Conservation (phyloP, 1,140 invertebrate species). For the Proales similis region DNA sequence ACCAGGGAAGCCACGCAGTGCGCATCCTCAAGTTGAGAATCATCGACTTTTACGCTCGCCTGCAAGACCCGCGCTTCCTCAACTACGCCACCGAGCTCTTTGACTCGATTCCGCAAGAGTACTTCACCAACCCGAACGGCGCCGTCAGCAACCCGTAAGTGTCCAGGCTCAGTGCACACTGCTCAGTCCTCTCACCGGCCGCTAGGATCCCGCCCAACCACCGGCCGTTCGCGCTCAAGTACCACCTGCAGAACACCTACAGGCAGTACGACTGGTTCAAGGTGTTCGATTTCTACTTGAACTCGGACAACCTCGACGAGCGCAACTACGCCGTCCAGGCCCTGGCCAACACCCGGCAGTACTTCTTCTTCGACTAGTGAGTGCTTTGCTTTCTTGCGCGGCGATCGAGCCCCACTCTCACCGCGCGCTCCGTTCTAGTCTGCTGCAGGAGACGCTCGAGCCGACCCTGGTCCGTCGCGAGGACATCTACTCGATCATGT, state of each 20-base stretch:
- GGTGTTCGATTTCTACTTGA: constrained; percentile 7
- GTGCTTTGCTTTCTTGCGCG: neutral
- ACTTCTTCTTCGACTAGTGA: constrained; percentile 25
- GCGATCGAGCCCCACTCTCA: neutral
- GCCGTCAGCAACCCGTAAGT: neutral
- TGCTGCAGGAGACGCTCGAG: constrained; percentile 4
- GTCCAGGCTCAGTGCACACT: neutral
- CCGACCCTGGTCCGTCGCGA: neutral
- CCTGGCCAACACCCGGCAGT: constrained; percentile 7
- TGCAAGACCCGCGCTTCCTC: constrained; percentile 16
- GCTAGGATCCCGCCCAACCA: neutral
- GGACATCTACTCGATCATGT: constrained; percentile 21
- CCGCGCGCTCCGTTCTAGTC: neutral
- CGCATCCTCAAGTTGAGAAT: constrained; percentile 11
- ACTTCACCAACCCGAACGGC: constrained; percentile 8
- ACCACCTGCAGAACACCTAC: constrained; percentile 31
- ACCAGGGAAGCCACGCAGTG: neutral
- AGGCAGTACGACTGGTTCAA: constrained; percentile 26
- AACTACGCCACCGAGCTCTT: constrained; percentile 5
- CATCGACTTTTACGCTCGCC: constrained; percentile 17
- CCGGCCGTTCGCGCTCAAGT: neutral
- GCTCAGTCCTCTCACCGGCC: neutral
- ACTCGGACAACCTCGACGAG: constrained; percentile 9
- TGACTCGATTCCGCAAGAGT: neutral
- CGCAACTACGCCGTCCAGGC: constrained; percentile 4